These are phyloP conservation scores for Nipponia nippon DNA, from an alignment of 2,113 vertebrate genomes.

Conservation along the genomic window DNA sequence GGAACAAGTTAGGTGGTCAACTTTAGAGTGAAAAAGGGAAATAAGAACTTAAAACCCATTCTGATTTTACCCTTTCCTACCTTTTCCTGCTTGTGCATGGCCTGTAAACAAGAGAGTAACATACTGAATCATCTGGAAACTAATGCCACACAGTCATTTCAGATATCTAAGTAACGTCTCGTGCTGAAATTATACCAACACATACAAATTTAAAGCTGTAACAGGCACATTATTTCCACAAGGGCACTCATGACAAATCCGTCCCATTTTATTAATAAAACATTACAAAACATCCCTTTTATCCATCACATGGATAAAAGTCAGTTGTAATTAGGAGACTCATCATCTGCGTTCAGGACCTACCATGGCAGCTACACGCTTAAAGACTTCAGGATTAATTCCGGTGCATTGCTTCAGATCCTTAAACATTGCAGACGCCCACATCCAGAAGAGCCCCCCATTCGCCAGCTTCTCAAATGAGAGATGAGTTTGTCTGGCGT, in stretches of 20 bases:
- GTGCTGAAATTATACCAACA: neutral
- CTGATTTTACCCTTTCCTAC: neutral
- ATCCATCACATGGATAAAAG: neutral
- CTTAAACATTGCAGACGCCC: neutral
- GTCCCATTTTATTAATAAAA: constrained; percentile 1
- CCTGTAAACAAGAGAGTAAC: neutral
- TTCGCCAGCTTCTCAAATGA: neutral
- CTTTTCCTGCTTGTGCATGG: neutral
- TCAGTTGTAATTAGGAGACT: neutral
- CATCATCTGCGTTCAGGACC: neutral
- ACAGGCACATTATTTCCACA: neutral
- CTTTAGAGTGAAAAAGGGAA: neutral
- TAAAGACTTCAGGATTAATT: neutral
- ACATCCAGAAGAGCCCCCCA: neutral
- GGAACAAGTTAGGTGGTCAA: neutral
- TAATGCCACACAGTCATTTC: neutral
- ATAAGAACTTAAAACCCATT: neutral
- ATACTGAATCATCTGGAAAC: neutral
- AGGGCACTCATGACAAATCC: neutral
- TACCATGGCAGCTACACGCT: neutral
- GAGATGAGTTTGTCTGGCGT: neutral
- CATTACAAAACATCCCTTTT: neutral
- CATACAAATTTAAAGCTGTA: neutral
- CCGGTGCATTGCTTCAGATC: neutral
- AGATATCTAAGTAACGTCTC: neutral